phyloP scores from a whole-genome alignment of 1,140 invertebrate species.

The Pseudomyrmex flavicornis region DNA sequence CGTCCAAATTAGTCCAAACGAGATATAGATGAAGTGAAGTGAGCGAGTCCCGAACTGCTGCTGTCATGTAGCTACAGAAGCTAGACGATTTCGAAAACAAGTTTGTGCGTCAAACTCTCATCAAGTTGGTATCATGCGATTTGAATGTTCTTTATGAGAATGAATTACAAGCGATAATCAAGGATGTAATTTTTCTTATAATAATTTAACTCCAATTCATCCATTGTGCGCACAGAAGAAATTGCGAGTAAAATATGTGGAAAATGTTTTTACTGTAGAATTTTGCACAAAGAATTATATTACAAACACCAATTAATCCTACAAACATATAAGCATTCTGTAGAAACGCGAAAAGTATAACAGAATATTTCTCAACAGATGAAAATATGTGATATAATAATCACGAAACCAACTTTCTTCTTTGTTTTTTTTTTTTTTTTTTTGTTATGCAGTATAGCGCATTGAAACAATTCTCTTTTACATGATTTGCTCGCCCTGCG shows the following conservation, averaged over 20 bases:
- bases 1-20: conserved; percentile 46
- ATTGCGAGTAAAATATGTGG: no score
- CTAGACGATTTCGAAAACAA: conserved; percentile 35
- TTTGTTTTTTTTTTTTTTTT: no score
- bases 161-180: no score
- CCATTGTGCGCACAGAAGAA: no score
- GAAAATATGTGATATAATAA: neutral
- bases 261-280: no score
- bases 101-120: conserved; percentile 45
- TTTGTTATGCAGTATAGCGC: neutral
- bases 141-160: neutral
- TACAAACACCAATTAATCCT: no score
- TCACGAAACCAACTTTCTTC: no score
- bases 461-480: conserved; percentile 43
- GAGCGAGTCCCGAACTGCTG: conserved; percentile 28
- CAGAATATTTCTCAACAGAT: conserved; percentile 9
- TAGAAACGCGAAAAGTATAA: neutral
- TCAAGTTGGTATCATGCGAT: conserved; percentile 15
- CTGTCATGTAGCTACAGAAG: conserved; percentile 5
- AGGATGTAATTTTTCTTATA: no score
- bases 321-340: no score
- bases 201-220: no score
- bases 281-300: no score
- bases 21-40: conserved; percentile 26
- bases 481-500: conserved; percentile 30